Conservation (phyloP, 2,797 vertebrate species). For the Gymnothorax javanicus region DNA sequence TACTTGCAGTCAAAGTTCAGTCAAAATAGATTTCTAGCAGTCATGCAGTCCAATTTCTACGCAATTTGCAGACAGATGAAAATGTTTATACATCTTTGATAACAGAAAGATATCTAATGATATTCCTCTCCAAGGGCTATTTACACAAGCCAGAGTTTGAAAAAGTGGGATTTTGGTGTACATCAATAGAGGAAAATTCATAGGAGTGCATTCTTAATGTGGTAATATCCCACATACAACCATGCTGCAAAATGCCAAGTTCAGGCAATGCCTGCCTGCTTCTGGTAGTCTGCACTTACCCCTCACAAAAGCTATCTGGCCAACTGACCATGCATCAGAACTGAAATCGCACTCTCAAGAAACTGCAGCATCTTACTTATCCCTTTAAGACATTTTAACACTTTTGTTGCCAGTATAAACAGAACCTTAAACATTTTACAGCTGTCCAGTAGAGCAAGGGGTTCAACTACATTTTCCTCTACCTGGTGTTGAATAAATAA, state of each 20-base stretch:
- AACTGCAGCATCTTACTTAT: neutral
- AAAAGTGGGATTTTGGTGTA: neutral
- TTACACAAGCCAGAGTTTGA: neutral
- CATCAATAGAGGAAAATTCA: neutral
- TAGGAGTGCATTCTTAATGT: neutral
- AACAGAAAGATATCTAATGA: neutral
- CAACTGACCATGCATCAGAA: neutral
- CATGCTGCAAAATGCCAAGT: neutral
- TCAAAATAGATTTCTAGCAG: conserved; percentile 46
- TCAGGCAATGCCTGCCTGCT: neutral
- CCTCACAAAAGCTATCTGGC: neutral
- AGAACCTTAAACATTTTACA: neutral
- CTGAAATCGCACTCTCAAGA: neutral
- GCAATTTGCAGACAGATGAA: neutral
- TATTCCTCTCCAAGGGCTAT: conserved; percentile 19
- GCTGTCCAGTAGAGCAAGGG: neutral
- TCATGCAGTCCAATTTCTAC: conserved; percentile 25
- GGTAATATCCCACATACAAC: neutral
- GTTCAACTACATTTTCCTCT: neutral
- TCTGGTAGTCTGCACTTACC: neutral
- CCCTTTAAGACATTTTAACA: neutral
- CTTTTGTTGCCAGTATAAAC: conserved; percentile 6
- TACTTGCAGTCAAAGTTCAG: conserved; percentile 60
- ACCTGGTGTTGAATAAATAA: neutral
- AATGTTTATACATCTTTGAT: neutral